Evolutionary conservation across 2,797 vertebrate genomes (phyloP).

Genomic region (Avahi laniger): DNA sequence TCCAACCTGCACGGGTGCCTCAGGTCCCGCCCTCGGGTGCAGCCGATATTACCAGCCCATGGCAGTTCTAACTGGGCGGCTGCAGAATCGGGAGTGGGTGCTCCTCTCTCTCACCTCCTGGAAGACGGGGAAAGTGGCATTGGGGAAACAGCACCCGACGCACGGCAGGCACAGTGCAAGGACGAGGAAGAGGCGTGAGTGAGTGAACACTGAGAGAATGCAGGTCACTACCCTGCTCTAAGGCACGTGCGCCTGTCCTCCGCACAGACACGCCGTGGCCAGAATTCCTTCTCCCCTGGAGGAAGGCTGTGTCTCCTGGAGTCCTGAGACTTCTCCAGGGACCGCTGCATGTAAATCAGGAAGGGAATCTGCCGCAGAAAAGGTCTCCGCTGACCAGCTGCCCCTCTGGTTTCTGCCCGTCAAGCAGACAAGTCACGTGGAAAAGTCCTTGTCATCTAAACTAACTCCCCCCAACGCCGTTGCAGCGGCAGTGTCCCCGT

Average conservation of each 20-base stretch:
- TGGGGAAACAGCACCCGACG: neutral
- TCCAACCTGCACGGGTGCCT: too few relatives aligned
- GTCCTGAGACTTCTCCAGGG: neutral
- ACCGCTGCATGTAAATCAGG: neutral
- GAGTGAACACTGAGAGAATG: neutral
- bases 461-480: neutral
- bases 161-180: neutral
- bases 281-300: neutral
- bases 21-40: rapidly evolving
- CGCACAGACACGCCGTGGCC: rapidly evolving
- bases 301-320: neutral
- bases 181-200: too few relatives aligned
- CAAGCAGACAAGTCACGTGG: neutral
- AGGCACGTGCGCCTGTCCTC: neutral
- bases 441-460: neutral
- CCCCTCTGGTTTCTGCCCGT: neutral
- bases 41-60: neutral
- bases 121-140: neutral
- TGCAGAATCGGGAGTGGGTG: rapidly evolving
- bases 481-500: neutral
- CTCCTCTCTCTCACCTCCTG: neutral
- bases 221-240: too few relatives aligned
- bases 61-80: neutral
- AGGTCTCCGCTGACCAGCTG: neutral
- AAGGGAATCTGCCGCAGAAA: neutral